Evolutionary conservation across 2,113 vertebrate genomes (phyloP).

Genomic region (Electrona antarctica): DNA sequence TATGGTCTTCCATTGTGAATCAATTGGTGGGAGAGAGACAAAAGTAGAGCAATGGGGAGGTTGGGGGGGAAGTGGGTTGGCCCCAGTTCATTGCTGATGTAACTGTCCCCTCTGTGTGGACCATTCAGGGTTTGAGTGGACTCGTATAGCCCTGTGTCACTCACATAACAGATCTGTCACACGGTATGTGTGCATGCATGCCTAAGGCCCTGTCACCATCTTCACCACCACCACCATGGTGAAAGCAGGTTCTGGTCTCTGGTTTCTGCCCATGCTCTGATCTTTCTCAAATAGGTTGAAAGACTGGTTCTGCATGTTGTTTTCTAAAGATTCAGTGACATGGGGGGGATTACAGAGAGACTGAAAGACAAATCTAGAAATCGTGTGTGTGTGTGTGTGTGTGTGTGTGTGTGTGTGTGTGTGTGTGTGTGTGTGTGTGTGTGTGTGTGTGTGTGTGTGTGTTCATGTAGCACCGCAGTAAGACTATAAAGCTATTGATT

Average conservation of each 20-base stretch:
- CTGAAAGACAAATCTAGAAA: not conserved
- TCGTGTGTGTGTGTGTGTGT: too few species aligned
- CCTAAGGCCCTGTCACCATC: not conserved
- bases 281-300: too few species aligned
- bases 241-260: not conserved
- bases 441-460: too few species aligned
- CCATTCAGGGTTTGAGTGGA: slow-evolving; percentile 22
- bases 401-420: too few species aligned
- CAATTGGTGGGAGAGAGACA: not conserved
- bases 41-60: not conserved
- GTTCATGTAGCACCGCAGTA: too few species aligned
- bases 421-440: too few species aligned
- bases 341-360: not conserved
- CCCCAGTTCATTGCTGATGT: slow-evolving; percentile 58
- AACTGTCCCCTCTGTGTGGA: slow-evolving; percentile 45
- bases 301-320: too few species aligned
- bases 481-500: not conserved
- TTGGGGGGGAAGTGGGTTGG: slow-evolving; percentile 27
- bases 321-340: too few species aligned
- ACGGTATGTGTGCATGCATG: not conserved
- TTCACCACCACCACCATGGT: too few species aligned
- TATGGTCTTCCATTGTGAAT: too few species aligned
- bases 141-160: slow-evolving; percentile 15
- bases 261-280: too few species aligned
- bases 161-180: slow-evolving; percentile 2